Percentiles rank a stretch among this genome's conserved stretches.
Evolutionary conservation across 2,888 invertebrate genomes (phyloP).

Genomic region (Latheticus oryzae): DNA sequence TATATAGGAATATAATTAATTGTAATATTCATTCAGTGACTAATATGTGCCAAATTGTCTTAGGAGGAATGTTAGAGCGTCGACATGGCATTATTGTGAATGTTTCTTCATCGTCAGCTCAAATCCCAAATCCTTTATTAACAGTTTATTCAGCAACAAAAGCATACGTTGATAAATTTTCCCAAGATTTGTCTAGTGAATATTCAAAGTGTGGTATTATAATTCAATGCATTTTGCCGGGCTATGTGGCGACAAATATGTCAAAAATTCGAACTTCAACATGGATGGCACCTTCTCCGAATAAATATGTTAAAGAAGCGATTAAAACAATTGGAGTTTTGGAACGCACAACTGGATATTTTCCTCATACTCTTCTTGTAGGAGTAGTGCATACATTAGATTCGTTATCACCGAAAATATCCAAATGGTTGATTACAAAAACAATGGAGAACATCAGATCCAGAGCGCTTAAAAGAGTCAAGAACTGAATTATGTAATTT

Average conservation of each 20-base stretch:
- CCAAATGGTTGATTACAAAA: constrained; percentile 73
- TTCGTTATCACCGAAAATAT: constrained; percentile 68
- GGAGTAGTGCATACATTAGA: constrained; percentile 66
- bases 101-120: constrained; percentile 85
- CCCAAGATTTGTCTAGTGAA: constrained; percentile 80
- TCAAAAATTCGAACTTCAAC: constrained; percentile 81
- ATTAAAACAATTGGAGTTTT: constrained; percentile 78
- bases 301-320: constrained; percentile 78
- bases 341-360: constrained; percentile 79
- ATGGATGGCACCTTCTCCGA: constrained; percentile 81
- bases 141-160: constrained; percentile 91
- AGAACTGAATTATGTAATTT: constrained; percentile 14
- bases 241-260: constrained; percentile 93
- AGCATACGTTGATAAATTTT: constrained; percentile 86
- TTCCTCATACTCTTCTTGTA: constrained; percentile 75
- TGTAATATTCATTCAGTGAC: constrained; percentile 85
- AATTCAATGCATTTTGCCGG: constrained; percentile 86
- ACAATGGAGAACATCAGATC: constrained; percentile 75
- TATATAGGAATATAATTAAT: constrained; percentile 76
- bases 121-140: constrained; percentile 84
- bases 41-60: constrained; percentile 84
- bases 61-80: constrained; percentile 87
- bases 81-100: constrained; percentile 89
- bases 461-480: constrained; percentile 66
- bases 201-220: constrained; percentile 79